Conservation (phyloP, 2,797 vertebrate species). For the Ctenochaetus hawaiiensis region DNA sequence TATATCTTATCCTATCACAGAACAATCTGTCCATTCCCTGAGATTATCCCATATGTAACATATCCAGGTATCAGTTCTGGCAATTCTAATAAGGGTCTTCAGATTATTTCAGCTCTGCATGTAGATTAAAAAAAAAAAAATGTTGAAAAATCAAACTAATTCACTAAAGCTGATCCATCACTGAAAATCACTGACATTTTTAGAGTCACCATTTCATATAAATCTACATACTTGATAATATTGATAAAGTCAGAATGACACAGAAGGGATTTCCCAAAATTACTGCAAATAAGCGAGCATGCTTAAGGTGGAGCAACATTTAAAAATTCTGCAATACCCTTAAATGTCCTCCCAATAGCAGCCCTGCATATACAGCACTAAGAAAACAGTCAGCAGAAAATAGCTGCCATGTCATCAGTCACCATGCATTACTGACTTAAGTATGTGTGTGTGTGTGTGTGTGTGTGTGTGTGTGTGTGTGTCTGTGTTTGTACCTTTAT, state of each 20-base stretch:
- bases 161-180: neutral
- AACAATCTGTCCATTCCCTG: neutral
- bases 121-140: neutral
- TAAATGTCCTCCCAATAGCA: neutral
- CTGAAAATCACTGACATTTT: neutral
- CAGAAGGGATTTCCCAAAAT: neutral
- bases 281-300: neutral
- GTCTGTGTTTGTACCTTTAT: conserved; percentile 88
- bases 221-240: neutral
- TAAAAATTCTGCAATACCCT: neutral
- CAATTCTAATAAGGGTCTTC: neutral
- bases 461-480: neutral
- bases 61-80: neutral
- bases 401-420: neutral
- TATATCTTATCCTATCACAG: neutral
- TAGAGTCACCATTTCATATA: neutral
- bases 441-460: too few relatives aligned
- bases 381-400: neutral
- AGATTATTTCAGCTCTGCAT: neutral
- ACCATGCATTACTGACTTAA: neutral
- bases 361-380: neutral
- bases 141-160: neutral
- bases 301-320: neutral
- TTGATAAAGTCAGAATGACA: neutral
- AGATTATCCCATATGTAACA: neutral